These are phyloP conservation scores for Mugil cephalus DNA, from an alignment of 2,113 vertebrate genomes.

Conservation along the genomic window DNA sequence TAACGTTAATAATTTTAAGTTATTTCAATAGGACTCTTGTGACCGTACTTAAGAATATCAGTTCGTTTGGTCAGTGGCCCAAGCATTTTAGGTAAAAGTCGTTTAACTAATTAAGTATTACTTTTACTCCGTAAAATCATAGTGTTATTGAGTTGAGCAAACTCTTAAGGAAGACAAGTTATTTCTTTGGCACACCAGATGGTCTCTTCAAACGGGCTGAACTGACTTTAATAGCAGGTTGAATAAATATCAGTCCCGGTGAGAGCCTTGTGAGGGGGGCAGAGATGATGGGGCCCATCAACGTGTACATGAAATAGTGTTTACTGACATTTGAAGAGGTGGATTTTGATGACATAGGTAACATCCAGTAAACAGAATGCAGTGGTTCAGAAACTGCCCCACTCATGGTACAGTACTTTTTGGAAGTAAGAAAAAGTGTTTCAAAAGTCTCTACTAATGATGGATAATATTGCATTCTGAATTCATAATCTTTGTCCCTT, in stretches of 20 bases:
- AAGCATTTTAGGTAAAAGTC: neutral
- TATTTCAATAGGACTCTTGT: neutral
- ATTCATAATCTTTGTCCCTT: slow-evolving; percentile 5
- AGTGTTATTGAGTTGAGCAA: neutral
- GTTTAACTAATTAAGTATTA: neutral
- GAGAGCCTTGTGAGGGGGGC: neutral
- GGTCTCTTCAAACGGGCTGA: neutral
- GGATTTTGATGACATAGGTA: neutral
- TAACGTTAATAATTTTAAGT: neutral
- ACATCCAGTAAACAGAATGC: neutral
- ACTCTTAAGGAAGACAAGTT: slow-evolving; percentile 1
- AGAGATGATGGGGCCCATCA: slow-evolving; percentile 9
- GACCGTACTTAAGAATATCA: neutral
- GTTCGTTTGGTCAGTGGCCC: neutral
- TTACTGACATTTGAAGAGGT: neutral
- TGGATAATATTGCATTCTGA: slow-evolving; percentile 34
- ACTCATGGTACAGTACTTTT: neutral
- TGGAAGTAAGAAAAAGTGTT: neutral
- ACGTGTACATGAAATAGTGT: slow-evolving; percentile 11
- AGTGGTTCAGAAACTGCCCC: neutral
- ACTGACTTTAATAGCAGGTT: slow-evolving; percentile 11
- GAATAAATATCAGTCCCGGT: neutral
- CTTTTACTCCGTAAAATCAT: neutral
- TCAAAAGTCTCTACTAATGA: neutral
- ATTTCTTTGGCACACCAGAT: neutral